Percentiles rank a stretch among this genome's conserved stretches.
phyloP scores from a whole-genome alignment of 2,888 invertebrate species.

The Leucophora obtusa region DNA sequence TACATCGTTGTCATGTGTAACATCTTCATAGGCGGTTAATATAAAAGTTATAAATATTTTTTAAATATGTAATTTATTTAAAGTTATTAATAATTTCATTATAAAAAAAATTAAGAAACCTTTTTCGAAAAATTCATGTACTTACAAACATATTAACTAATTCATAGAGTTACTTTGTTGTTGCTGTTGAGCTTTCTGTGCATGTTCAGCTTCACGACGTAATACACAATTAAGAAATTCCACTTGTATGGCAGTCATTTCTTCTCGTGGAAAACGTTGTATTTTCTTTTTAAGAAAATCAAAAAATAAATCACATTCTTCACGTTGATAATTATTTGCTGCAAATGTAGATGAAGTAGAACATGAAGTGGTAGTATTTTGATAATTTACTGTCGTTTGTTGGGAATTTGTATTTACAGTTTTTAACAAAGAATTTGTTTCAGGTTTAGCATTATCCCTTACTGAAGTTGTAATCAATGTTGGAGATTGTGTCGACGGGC shows the following conservation, averaged over 20 bases:
- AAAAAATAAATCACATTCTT: conserved; percentile 76
- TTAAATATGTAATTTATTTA: too few relatives aligned
- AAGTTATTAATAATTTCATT: too few relatives aligned
- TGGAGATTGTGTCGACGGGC: conserved; percentile 28
- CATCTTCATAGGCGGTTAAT: conserved; percentile 73
- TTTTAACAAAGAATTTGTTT: conserved; percentile 38
- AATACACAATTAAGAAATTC: conserved; percentile 76
- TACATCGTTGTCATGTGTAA: conserved; percentile 72
- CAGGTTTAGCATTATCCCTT: conserved; percentile 28
- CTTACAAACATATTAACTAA: conserved; percentile 22
- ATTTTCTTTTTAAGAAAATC: conserved; percentile 76
- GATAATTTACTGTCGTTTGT: conserved; percentile 34
- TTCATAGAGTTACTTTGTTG: conserved; percentile 45
- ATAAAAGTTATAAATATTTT: conserved; percentile 52
- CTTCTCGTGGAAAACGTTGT: conserved; percentile 73
- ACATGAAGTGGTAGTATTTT: conserved; percentile 22
- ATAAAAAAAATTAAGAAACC: not conserved
- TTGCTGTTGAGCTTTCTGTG: conserved; percentile 53
- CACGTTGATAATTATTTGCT: conserved; percentile 65
- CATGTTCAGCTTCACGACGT: conserved; percentile 70
- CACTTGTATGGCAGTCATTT: conserved; percentile 75
- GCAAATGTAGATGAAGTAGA: not conserved
- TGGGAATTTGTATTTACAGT: conserved; percentile 34
- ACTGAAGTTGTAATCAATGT: conserved; percentile 44
- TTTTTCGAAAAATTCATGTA: conserved; percentile 16